Evolutionary conservation across 37 sponge, comb jelly and placozoan genomes (phyloP).

Genomic region (Chondrilla cf. caribensis): DNA sequence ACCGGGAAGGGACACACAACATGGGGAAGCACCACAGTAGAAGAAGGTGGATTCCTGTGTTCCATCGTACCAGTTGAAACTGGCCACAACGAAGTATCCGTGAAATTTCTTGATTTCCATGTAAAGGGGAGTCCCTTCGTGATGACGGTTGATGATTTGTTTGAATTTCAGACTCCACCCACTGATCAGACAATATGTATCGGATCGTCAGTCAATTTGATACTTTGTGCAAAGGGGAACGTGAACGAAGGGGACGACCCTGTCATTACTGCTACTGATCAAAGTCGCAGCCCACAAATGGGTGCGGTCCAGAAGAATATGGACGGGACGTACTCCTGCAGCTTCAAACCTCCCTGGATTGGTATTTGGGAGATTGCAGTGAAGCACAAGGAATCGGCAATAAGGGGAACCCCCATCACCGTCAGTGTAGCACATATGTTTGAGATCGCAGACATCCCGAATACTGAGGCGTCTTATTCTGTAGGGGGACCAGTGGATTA

Average conservation of each 20-base stretch:
- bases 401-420: constrained; percentile 47
- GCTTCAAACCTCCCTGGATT: neutral
- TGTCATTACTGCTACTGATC: neutral
- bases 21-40: neutral
- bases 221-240: neutral
- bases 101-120: constrained; percentile 30
- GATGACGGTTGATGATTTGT: constrained; percentile 3
- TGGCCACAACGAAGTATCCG: neutral
- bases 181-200: neutral
- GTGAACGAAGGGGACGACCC: neutral
- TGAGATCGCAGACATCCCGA: neutral
- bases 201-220: neutral
- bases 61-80: constrained; percentile 1
- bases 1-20: neutral
- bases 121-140: constrained; percentile 55
- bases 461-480: constrained; percentile 14
- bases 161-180: neutral
- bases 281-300: neutral
- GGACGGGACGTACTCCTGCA: neutral
- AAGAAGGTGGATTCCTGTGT: neutral
- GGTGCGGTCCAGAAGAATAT: neutral
- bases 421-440: constrained; percentile 49
- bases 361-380: neutral
- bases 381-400: neutral
- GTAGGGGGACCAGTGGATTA: constrained; percentile 20